Base-by-base conservation (phyloP, 92 coral and sea anemone species). In the Actinernus sp. region DNA sequence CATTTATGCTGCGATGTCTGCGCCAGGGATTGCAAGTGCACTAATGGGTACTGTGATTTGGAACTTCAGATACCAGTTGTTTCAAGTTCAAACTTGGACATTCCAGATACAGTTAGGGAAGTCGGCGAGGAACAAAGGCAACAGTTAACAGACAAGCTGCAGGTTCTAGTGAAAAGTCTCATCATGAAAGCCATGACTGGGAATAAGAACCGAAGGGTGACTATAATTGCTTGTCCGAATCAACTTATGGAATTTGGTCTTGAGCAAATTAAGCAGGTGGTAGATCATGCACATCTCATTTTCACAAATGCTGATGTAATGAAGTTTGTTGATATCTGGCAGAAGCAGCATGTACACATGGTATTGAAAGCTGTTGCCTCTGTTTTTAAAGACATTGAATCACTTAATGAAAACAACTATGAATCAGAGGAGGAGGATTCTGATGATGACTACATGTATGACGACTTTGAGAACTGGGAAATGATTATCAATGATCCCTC, bases 301-400 rank as follows among this genome's bases (percentile, higher is more conserved):
- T 72, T 72, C 64, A 63, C 69, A 2, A 4, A 53, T 26, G 31
- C 58, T 17, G 74, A 59, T 40, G 31, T 73, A 6, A 18, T 19
- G 59, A 56, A 34, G 50, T 48, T 37, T 55, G 83, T 82, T 21
- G 83, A 74, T 34, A 38, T 82, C 28, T 74, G 83, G 83, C 73
- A 65, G 28, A 65, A 24, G 37, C 41, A 66, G 24, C 88, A 82
- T 74, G 78, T 67, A 26, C 49, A 49, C 49, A 48, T 54, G 24
- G 31, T 78, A 10, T 58, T 68, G 39, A 45, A 68, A 59, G 52
- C 51, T 20, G 40, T 78, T 29, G 29, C 54, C 21, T 23, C 26
- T 19, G 31, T 68, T 31, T 78, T 78, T 26, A 58, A 78, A 46
- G 70, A 60, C 38, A 43, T 59, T 10, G 78, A 58, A 26, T 44